phyloP scores from a whole-genome alignment of 2,888 invertebrate genomes.

The Schizaphis graminum region DNA sequence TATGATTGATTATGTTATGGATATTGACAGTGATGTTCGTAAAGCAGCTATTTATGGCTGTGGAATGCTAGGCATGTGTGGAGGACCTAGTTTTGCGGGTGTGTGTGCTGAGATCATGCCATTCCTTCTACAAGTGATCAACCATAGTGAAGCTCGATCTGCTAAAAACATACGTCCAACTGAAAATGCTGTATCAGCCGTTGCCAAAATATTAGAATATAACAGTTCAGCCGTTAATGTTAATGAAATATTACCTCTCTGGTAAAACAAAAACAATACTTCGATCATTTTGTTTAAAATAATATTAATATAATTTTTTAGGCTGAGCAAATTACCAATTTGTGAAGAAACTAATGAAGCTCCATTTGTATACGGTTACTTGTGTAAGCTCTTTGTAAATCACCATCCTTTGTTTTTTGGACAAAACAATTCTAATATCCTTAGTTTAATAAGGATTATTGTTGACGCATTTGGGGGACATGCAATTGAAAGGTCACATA shows the following conservation, averaged over 20 bases:
- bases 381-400: constrained; percentile 94
- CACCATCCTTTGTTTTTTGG: constrained; percentile 91
- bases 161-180: constrained; percentile 91
- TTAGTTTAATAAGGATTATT: constrained; percentile 87
- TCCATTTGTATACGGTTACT: constrained; percentile 93
- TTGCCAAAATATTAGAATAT: constrained; percentile 96
- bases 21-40: constrained; percentile 89
- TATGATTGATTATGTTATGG: constrained; percentile 83
- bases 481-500: constrained; percentile 82
- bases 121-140: constrained; percentile 85
- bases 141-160: constrained; percentile 83
- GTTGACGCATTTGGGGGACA: constrained; percentile 90
- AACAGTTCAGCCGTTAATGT: constrained; percentile 86
- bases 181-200: constrained; percentile 98
- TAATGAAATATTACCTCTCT: constrained; percentile 89
- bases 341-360: constrained; percentile 98
- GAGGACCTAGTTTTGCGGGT: constrained; percentile 74
- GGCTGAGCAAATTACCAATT: constrained; percentile 95
- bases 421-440: constrained; percentile 89
- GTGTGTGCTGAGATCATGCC: constrained; percentile 87
- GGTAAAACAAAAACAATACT: constrained; percentile 75
- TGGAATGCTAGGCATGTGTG: constrained; percentile 87
- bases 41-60: constrained; percentile 98
- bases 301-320: constrained; percentile 69
- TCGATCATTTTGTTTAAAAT: background rate